These are phyloP conservation scores for Noturus placidus DNA, from an alignment of 2,113 vertebrate genomes.

Conservation along the genomic window DNA sequence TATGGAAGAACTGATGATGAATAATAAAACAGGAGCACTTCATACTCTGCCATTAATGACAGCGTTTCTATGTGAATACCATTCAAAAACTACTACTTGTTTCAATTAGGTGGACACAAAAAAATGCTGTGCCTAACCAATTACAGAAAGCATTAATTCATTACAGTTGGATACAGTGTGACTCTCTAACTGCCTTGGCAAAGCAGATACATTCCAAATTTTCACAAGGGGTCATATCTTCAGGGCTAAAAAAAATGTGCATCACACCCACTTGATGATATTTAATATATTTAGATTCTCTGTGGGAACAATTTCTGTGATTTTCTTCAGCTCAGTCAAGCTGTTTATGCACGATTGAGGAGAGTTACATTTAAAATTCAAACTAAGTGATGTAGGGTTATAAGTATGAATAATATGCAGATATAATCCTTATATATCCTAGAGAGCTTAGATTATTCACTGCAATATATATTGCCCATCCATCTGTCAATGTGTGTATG, in stretches of 20 bases:
- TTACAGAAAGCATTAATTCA: background rate
- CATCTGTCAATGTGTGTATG: conserved; percentile 16
- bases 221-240: background rate
- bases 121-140: background rate
- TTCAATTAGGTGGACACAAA: background rate
- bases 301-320: background rate
- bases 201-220: background rate
- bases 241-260: background rate
- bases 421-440: background rate
- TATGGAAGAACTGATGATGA: background rate
- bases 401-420: conserved; percentile 36
- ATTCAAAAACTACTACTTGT: background rate
- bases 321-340: background rate
- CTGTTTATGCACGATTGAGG: background rate
- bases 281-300: conserved; percentile 14
- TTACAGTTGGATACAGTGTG: background rate
- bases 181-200: background rate
- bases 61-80: background rate
- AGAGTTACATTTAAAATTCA: conserved; percentile 14
- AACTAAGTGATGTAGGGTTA: background rate
- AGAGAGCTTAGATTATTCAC: conserved; percentile 27
- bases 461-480: conserved; percentile 17
- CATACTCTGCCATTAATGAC: background rate
- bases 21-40: background rate
- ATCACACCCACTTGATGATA: conserved; percentile 5